phyloP scores from a whole-genome alignment of 2,113 vertebrate genomes.

The Elephas maximus region DNA sequence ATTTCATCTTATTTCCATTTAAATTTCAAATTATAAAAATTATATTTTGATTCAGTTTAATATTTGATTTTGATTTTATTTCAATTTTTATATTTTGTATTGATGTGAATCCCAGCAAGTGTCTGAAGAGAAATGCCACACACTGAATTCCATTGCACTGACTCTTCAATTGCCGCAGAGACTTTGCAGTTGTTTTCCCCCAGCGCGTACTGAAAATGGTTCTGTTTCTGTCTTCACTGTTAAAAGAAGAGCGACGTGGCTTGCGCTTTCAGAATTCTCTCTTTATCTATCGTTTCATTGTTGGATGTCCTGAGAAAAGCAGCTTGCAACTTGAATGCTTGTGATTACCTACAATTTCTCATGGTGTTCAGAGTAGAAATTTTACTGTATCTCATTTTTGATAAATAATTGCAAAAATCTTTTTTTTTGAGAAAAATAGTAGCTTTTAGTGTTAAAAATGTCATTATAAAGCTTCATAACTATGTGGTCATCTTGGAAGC shows the following conservation, averaged over 20 bases:
- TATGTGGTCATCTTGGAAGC: constrained; percentile 69
- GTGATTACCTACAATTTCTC: constrained; percentile 73
- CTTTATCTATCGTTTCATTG: constrained; percentile 77
- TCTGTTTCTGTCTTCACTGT: constrained; percentile 75
- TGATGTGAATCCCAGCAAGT: neutral
- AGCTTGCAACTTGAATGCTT: constrained; percentile 62
- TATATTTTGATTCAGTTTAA: neutral
- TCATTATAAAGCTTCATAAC: constrained; percentile 71
- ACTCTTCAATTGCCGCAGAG: neutral
- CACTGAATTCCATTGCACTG: neutral
- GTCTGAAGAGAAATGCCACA: neutral
- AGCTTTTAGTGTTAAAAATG: constrained; percentile 49
- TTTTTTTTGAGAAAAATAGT: constrained; percentile 52
- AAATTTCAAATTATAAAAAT: neutral
- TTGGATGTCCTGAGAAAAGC: constrained; percentile 44
- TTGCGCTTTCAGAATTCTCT: neutral
- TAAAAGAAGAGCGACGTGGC: constrained; percentile 43
- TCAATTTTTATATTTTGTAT: neutral
- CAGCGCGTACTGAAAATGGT: constrained; percentile 30
- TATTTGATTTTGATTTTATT: constrained; percentile 15
- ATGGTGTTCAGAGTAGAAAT: constrained; percentile 66
- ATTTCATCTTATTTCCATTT: neutral
- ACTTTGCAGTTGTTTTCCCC: constrained; percentile 18
- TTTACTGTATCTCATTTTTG: constrained; percentile 75
- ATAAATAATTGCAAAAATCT: constrained; percentile 81